Percentiles rank a stretch among this genome's conserved stretches.
Evolutionary conservation across 2,888 invertebrate species (phyloP).

Genomic region (Shargacucullia verbasci): DNA sequence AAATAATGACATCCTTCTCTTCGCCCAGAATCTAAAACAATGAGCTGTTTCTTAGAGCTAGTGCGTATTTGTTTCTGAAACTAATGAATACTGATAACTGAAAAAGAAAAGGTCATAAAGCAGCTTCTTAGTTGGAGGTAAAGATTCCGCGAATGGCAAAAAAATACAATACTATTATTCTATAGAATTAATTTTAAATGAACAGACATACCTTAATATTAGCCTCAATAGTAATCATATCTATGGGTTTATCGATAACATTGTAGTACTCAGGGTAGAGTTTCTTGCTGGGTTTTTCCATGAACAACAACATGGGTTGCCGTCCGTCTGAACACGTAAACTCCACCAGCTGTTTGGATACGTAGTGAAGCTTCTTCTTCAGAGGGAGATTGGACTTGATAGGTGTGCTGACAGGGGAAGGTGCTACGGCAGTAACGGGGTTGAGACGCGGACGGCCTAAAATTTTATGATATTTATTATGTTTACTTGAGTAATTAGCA

Average conservation of each 20-base stretch:
- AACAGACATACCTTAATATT: constrained; percentile 92
- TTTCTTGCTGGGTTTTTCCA: constrained; percentile 98
- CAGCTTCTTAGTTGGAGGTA: too few relatives aligned
- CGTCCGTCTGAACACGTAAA: constrained; percentile 91
- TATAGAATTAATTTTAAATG: too few relatives aligned
- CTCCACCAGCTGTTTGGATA: constrained; percentile 91
- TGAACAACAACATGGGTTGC: constrained; percentile 96
- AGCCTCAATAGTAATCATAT: constrained; percentile 97
- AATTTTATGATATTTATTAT: too few relatives aligned
- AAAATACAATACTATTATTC: too few relatives aligned
- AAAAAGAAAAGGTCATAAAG: too few relatives aligned
- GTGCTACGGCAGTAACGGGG: constrained; percentile 64
- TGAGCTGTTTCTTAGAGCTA: too few relatives aligned
- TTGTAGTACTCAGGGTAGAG: constrained; percentile 98
- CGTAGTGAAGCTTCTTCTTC: constrained; percentile 93
- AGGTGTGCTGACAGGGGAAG: constrained; percentile 64
- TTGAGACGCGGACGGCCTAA: constrained; percentile 83
- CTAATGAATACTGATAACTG: too few relatives aligned
- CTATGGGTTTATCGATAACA: constrained; percentile 97
- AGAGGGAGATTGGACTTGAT: constrained; percentile 89
- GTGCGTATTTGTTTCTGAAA: too few relatives aligned
- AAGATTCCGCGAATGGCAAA: too few relatives aligned
- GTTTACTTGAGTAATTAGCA: too few relatives aligned
- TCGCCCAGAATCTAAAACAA: too few relatives aligned
- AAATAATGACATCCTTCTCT: too few relatives aligned